These are phyloP conservation scores for Syrista parreyssii DNA, from an alignment of 2,888 invertebrate species.

Conservation along the genomic window DNA sequence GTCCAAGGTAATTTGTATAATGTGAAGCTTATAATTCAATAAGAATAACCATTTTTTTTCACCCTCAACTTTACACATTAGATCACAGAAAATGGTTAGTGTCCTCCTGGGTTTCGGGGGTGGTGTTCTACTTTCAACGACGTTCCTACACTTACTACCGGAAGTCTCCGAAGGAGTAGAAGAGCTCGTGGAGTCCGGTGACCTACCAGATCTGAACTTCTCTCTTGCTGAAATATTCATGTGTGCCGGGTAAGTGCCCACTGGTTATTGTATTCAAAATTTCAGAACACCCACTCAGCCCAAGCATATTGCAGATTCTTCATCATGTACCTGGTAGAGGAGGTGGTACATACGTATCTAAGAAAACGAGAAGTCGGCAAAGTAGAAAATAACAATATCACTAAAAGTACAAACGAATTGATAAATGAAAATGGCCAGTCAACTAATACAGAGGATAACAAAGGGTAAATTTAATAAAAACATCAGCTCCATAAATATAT, in stretches of 20 bases:
- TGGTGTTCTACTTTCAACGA: conserved; percentile 85
- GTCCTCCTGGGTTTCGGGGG: conserved; percentile 83
- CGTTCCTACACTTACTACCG: conserved; percentile 84
- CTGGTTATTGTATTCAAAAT: not conserved
- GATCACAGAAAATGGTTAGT: conserved; percentile 67
- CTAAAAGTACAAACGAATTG: conserved; percentile 55
- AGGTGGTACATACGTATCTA: conserved; percentile 79
- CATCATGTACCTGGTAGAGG: conserved; percentile 75
- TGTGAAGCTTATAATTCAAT: not conserved
- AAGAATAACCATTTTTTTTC: not conserved
- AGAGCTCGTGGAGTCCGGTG: conserved; percentile 66
- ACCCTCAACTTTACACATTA: conserved; percentile 18
- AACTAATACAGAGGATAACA: conserved; percentile 15
- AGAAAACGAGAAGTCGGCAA: conserved; percentile 32
- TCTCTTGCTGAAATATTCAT: conserved; percentile 78
- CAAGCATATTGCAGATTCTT: conserved; percentile 51
- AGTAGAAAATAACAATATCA: conserved; percentile 27
- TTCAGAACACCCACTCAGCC: not conserved
- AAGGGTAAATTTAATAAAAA: not conserved
- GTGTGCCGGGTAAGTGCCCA: conserved; percentile 67
- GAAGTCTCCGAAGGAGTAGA: conserved; percentile 79
- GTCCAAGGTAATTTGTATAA: conserved; percentile 46
- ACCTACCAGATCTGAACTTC: conserved; percentile 70
- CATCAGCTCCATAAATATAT: not conserved
- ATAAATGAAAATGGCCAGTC: conserved; percentile 49